Evolutionary conservation across 2,888 invertebrate species (phyloP).

Genomic region (Neoascia interrupta): DNA sequence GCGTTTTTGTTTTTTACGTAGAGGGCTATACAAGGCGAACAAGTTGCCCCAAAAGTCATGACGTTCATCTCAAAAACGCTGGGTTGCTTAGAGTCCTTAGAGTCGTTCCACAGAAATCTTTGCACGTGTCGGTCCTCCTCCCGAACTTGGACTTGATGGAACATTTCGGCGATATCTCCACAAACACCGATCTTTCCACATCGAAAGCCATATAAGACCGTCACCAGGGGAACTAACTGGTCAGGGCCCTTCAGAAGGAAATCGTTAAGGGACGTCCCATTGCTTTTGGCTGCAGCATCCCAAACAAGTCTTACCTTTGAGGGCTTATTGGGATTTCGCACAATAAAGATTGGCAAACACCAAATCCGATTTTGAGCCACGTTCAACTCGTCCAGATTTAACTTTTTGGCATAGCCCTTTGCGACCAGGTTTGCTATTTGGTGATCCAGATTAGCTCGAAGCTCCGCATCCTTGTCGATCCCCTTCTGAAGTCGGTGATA

Average conservation of each 20-base stretch:
- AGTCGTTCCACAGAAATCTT: not conserved
- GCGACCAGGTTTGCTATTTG: slow-evolving; percentile 34
- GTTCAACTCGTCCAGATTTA: not conserved
- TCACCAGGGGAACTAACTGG: not conserved
- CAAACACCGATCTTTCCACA: not conserved
- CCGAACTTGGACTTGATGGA: not conserved
- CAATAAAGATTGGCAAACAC: slow-evolving; percentile 71
- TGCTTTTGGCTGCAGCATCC: not conserved
- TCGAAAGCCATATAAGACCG: not conserved
- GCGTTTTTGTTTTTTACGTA: not conserved
- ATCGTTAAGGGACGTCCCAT: not conserved
- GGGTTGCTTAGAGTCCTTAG: too few relatives aligned
- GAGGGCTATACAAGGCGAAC: slow-evolving; percentile 52
- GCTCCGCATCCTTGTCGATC: slow-evolving; percentile 35
- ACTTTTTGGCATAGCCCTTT: slow-evolving; percentile 51
- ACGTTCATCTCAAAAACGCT: not conserved
- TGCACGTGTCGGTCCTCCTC: not conserved
- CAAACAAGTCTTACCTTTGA: not conserved
- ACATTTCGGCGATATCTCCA: too few relatives aligned
- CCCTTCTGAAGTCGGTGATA: slow-evolving; percentile 60
- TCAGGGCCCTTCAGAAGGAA: not conserved
- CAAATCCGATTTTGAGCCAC: slow-evolving; percentile 54
- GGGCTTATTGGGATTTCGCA: not conserved
- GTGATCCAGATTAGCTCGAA: slow-evolving; percentile 20
- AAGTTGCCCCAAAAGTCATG: slow-evolving; percentile 71